Base-by-base conservation (phyloP, 1,140 invertebrate species). In the Bombus fervidus region DNA sequence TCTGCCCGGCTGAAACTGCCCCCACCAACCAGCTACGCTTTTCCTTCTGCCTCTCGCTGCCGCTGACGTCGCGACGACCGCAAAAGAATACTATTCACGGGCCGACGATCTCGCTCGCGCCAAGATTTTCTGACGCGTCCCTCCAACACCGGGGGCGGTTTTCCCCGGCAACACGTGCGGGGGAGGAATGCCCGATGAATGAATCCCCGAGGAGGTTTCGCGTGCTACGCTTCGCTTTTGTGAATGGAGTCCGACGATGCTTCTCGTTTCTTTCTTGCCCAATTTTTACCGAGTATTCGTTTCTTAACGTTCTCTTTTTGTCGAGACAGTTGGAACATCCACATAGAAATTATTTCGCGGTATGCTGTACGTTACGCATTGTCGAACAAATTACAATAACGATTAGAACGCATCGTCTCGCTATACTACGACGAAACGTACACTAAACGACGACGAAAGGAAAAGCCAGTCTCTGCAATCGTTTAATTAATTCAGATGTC, bases 1-100 rank as follows among this genome's bases (percentile, higher is more conserved):
- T 84, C 53, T 43, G 59, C 83, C 71, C 69, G 43, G 64, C 57
- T 25, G 43, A 37, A 47, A 22, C 37, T 28, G 3, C 9, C 28
- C 41, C 64, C 64, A 66, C 64, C 28, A 9, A 13, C 47, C 47
- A 53, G 47, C 47, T 22, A 15, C 37, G 71, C 34, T 86, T 76
- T 82, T 82, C 80, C 80, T 86, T 75, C 22, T 53, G 72, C 47
- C 64, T 82, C 66, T 25, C 73, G 81, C 18, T 57, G 28, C 43
- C 81, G 66, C 83, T 84, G 76, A 84, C 83, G 83, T 80, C 37
- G 76, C 39, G 59, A 57, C 53, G 28, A 18, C 25, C 31, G 62
- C 59, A 9, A 66, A 53, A 77, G 74, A 31, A 41, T 47, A 79
- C 77, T 72, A 62, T 74, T 59, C 71, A 25, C 53, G 71, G 39